phyloP scores from a whole-genome alignment of 1,140 invertebrate genomes.

The Drosophila lacteicornis region DNA sequence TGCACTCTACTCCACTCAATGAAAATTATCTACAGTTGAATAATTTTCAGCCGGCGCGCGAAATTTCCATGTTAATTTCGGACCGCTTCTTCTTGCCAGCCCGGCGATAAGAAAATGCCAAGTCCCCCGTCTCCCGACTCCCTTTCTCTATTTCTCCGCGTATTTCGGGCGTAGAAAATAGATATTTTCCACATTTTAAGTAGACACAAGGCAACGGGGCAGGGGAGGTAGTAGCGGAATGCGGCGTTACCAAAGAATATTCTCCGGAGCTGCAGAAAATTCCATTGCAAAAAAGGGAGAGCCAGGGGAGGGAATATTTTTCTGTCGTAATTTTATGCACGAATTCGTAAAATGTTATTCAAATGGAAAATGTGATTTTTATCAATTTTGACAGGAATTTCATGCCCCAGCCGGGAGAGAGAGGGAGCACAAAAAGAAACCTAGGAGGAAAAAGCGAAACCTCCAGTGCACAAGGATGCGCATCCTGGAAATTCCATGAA shows the following conservation, averaged over 20 bases:
- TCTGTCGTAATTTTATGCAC: constrained; percentile 83
- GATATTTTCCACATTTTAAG: constrained; percentile 83
- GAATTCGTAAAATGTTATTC: constrained; percentile 85
- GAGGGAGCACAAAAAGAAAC: constrained; percentile 50
- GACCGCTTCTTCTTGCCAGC: constrained; percentile 37
- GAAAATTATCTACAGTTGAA: constrained; percentile 80
- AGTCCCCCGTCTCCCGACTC: not conserved
- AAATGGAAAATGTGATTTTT: constrained; percentile 85
- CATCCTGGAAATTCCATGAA: constrained; percentile 25
- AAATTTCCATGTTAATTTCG: constrained; percentile 78
- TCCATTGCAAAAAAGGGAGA: constrained; percentile 60
- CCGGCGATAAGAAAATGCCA: constrained; percentile 73
- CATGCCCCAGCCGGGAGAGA: constrained; percentile 37
- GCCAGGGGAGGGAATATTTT: constrained; percentile 14
- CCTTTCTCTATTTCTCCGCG: constrained; percentile 16
- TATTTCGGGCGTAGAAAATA: constrained; percentile 77
- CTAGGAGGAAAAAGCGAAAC: constrained; percentile 35
- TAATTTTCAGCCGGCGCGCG: constrained; percentile 66
- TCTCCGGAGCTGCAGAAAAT: constrained; percentile 67
- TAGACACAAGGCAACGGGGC: constrained; percentile 58
- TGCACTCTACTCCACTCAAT: constrained; percentile 51
- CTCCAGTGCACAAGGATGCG: constrained; percentile 36
- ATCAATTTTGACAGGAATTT: constrained; percentile 85
- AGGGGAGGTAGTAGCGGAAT: constrained; percentile 40
- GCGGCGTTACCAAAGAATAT: constrained; percentile 72